Evolutionary conservation across 2,888 invertebrate genomes (phyloP).

Genomic region (Ethmia dodecea): DNA sequence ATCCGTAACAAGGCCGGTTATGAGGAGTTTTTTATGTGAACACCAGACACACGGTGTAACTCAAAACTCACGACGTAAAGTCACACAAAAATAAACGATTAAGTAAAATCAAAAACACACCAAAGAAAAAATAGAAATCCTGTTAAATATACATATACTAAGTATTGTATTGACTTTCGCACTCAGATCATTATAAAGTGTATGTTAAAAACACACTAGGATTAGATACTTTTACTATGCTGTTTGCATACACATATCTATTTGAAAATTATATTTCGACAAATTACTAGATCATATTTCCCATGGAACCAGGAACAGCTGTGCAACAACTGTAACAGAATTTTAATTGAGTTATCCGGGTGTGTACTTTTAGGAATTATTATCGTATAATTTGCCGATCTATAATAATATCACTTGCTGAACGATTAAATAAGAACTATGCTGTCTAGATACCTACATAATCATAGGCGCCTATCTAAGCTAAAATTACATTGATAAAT

Average conservation of each 20-base stretch:
- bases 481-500: slow-evolving; percentile 69
- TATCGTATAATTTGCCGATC: slow-evolving; percentile 9
- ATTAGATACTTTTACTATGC: slow-evolving; percentile 44
- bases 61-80: no score
- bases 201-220: slow-evolving; percentile 37
- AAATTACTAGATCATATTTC: slow-evolving; percentile 2
- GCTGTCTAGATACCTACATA: slow-evolving; percentile 48
- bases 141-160: slow-evolving; percentile 17
- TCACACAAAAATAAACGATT: no score
- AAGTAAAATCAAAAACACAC: no score
- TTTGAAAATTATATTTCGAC: slow-evolving; percentile 2
- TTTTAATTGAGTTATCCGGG: no score
- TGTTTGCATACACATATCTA: slow-evolving; percentile 33
- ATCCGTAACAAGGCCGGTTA: no score
- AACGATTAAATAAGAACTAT: slow-evolving; percentile 53
- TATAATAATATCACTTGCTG: slow-evolving; percentile 33
- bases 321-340: slow-evolving; percentile 21
- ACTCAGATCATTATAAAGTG: slow-evolving; percentile 40
- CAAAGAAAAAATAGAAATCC: slow-evolving; percentile 52
- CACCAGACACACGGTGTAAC: no score
- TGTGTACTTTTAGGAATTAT: no score
- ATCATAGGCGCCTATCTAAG: slow-evolving; percentile 64
- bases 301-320: slow-evolving; percentile 10
- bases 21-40: no score
- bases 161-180: slow-evolving; percentile 25